phyloP scores from a whole-genome alignment of 2,888 invertebrate species.

The Brachyptera risi region DNA sequence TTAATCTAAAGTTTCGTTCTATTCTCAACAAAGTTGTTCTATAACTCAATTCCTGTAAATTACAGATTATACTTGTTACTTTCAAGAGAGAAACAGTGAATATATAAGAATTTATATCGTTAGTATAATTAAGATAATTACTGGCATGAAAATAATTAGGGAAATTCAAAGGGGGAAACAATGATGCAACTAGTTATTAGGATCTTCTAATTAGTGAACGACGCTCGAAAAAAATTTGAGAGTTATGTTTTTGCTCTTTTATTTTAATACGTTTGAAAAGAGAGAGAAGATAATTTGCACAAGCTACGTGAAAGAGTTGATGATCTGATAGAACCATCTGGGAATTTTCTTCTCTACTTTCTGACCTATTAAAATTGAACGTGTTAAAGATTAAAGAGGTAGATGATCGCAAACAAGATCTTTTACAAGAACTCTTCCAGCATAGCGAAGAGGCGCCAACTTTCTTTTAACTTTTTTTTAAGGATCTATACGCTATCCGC shows the following conservation, averaged over 20 bases:
- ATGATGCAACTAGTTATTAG: background rate
- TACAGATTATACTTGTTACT: slow-evolving; percentile 11
- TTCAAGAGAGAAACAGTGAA: slow-evolving; percentile 1
- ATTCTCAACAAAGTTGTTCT: slow-evolving; percentile 2
- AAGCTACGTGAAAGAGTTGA: background rate
- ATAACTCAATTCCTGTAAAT: slow-evolving; percentile 14
- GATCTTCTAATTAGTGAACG: background rate
- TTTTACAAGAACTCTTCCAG: background rate
- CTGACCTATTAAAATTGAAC: slow-evolving; percentile 23
- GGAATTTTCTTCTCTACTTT: background rate
- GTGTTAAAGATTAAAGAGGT: slow-evolving; percentile 23
- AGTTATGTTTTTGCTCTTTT: too few species aligned
- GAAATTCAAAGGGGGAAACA: background rate
- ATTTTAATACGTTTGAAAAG: background rate
- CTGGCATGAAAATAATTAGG: background rate
- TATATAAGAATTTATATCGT: background rate
- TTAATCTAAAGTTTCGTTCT: background rate
- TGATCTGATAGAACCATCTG: slow-evolving; percentile 1
- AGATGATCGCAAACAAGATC: too few species aligned
- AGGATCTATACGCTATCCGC: background rate
- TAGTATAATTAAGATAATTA: slow-evolving; percentile 7
- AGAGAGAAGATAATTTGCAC: background rate
- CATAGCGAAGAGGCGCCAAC: background rate
- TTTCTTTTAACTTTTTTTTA: background rate
- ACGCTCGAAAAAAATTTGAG: background rate